Base-by-base conservation (phyloP, 2,797 vertebrate species). In the Phalloptychus januarius region DNA sequence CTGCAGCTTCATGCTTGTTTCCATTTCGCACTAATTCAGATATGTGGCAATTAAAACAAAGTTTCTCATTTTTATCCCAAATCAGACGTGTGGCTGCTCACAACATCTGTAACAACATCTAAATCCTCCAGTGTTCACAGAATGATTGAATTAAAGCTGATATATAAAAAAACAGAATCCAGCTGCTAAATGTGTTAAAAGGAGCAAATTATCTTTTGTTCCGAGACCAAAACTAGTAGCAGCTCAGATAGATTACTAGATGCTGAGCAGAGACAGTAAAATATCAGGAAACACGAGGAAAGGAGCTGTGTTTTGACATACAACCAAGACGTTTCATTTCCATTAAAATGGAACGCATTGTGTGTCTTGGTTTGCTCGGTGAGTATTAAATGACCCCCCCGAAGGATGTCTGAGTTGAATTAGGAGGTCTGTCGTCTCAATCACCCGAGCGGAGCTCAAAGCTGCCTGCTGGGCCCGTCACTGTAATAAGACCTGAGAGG, bases 401-500 rank as follows among this genome's bases (percentile, higher is more conserved):
- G 78, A 88, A 93, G 93, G 91, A 93, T 86, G 88, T 90, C 85
- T 86, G 61, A 81, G 88, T 75, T 91, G 88, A 92, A 93, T 92
- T 92, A 91, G 88, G 90, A 90, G 91, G 87, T 93, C 91, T 92
- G 91, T 86, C 82, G 69, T 94, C 92, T 93, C 83, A 73, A 90
- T 90, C 90, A 87, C 44, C 74, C 79, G 81, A 92, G 90, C 74
- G 88, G 83, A 88, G 89, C 82, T 48, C 72, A 11, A 69, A 73
- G 73, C 82, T 54, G 72, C 72, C 72, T 40, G 72, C 52, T 48
- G 76, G 42, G 33, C 76, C 77, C 40, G 74, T 48, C 36, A 76
- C 83, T 81, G 94, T 93, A 94, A 94, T 71, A 76, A 85, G 93
- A 95, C 92, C 93, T 79, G 79, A 54, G 87, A 79, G 92, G 93